Conservation (phyloP, 2,888 invertebrate genomes). For the Drosophila paucipuncta region DNA sequence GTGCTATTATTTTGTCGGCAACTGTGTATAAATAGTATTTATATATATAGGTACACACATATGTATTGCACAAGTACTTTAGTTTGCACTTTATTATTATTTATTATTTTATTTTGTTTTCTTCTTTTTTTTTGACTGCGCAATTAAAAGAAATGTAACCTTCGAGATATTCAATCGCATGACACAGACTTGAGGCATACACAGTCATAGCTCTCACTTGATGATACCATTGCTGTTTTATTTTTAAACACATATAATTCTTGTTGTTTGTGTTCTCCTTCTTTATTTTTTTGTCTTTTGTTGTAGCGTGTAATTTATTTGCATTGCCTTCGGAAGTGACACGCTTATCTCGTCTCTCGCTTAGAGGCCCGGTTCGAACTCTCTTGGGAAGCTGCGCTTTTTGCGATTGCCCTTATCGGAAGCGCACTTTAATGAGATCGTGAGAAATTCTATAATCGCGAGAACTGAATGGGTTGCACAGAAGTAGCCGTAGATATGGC, state of each 20-base stretch:
- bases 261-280: not conserved
- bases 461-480: not conserved
- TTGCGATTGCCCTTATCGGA: constrained; percentile 56
- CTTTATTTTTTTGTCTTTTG: constrained; percentile 1
- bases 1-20: not conserved
- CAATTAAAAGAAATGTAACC: constrained; percentile 73
- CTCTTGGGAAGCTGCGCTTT: constrained; percentile 56
- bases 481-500: not conserved
- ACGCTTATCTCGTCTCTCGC: constrained; percentile 43
- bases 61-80: constrained; percentile 15
- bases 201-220: constrained; percentile 40
- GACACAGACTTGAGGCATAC: constrained; percentile 44
- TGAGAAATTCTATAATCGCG: constrained; percentile 53
- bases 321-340: constrained; percentile 6
- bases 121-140: constrained; percentile 59
- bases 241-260: constrained; percentile 18
- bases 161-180: constrained; percentile 72
- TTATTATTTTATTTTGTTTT: constrained; percentile 15
- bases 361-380: constrained; percentile 9
- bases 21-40: not conserved
- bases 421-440: constrained; percentile 60
- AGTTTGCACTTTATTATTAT: constrained; percentile 32
- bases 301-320: constrained; percentile 19
- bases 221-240: constrained; percentile 39
- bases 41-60: too few species aligned